Percentiles rank a stretch among this genome's conserved stretches.
Evolutionary conservation across 2,888 invertebrate species (phyloP).

Genomic region (Hyposoter didymator): DNA sequence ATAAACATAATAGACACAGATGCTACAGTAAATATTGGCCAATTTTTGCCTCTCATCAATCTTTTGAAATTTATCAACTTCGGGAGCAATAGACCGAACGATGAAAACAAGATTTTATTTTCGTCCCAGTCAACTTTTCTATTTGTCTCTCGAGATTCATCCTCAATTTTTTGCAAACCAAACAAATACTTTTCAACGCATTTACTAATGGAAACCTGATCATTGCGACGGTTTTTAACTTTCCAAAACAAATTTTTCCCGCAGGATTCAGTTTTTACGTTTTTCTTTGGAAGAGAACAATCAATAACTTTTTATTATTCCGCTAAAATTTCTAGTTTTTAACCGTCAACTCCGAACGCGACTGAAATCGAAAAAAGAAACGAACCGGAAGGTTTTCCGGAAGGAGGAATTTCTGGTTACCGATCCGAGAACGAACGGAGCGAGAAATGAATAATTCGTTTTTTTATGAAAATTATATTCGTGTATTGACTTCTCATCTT

Average conservation of each 20-base stretch:
- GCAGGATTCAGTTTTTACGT: neutral
- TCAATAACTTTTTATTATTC: too few relatives aligned
- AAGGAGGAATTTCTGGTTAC: neutral
- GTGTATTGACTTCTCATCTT: conserved; percentile 55
- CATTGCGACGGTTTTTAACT: neutral
- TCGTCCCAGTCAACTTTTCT: too few relatives aligned
- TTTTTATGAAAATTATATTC: conserved; percentile 65
- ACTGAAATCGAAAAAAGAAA: too few relatives aligned
- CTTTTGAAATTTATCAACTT: too few relatives aligned
- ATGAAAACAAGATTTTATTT: too few relatives aligned
- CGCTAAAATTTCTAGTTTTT: too few relatives aligned
- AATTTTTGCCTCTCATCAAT: too few relatives aligned
- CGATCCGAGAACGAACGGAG: neutral
- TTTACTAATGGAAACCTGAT: neutral
- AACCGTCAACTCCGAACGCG: too few relatives aligned
- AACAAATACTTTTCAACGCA: neutral
- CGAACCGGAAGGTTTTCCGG: neutral
- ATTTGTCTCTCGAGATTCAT: neutral
- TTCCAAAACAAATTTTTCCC: neutral
- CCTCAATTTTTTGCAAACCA: neutral
- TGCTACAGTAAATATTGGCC: neutral
- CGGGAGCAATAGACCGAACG: too few relatives aligned
- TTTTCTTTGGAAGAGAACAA: too few relatives aligned
- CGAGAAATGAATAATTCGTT: neutral
- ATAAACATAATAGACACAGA: conserved; percentile 1